Conservation (phyloP, 2,113 vertebrate genomes). For the Ailurus styani region DNA sequence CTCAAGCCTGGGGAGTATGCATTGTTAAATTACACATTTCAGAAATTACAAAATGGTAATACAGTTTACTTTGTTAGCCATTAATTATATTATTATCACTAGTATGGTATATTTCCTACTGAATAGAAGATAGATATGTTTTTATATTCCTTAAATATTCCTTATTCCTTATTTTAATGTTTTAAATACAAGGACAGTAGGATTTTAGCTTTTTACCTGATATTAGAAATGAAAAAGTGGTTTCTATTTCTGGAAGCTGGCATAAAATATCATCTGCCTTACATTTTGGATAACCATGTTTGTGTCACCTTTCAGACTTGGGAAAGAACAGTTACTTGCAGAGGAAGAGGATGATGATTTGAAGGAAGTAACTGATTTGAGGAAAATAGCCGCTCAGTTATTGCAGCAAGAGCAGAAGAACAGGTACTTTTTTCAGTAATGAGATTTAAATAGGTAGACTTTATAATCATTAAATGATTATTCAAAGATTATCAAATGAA, state of each 20-base stretch:
- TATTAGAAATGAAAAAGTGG: background rate
- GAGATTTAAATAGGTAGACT: conserved; percentile 10
- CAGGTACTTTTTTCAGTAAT: conserved; percentile 82
- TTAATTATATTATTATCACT: background rate
- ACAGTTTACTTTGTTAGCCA: background rate
- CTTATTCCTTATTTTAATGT: conserved; percentile 32
- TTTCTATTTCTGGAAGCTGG: background rate
- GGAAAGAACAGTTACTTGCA: conserved; percentile 87
- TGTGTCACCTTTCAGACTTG: conserved; percentile 81
- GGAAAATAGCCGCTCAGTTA: conserved; percentile 96
- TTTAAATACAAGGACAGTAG: background rate
- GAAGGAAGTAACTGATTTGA: conserved; percentile 95
- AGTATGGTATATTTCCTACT: background rate
- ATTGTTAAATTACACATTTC: background rate
- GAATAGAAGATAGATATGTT: background rate
- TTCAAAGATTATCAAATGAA: conserved; percentile 18
- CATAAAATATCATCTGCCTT: background rate
- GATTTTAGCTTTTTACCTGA: background rate
- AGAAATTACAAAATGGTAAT: background rate
- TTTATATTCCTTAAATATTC: conserved; percentile 15
- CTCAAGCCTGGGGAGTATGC: background rate
- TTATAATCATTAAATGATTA: conserved; percentile 13
- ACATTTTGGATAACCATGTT: conserved; percentile 18
- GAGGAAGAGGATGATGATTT: conserved; percentile 92
- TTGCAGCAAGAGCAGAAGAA: conserved; percentile 96